These are phyloP conservation scores for Helicoverpa assulta DNA, from an alignment of 2,888 invertebrate species.

Conservation along the genomic window DNA sequence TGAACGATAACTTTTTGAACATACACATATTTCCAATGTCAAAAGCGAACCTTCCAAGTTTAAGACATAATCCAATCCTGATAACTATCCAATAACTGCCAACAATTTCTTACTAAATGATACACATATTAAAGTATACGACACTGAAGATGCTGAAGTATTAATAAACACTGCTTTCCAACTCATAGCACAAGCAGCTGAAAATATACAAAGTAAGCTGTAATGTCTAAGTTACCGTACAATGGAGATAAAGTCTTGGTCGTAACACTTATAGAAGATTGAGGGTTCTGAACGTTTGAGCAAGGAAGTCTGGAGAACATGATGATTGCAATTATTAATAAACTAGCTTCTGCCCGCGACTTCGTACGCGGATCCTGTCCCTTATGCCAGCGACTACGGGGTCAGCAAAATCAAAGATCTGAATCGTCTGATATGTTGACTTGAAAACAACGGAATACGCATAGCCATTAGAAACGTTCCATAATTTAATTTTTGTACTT, in stretches of 20 bases:
- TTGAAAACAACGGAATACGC: no score
- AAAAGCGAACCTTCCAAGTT: not conserved
- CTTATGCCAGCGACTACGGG: no score
- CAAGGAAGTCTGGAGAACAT: not conserved
- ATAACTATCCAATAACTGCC: not conserved
- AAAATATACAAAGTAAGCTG: constrained; percentile 69
- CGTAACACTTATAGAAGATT: not conserved
- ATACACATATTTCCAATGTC: no score
- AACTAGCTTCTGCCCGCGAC: no score
- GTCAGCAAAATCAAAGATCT: no score
- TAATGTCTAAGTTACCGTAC: constrained; percentile 64
- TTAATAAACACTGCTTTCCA: constrained; percentile 65
- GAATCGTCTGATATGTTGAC: no score
- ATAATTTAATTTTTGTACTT: no score
- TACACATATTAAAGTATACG: constrained; percentile 15
- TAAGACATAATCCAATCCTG: not conserved
- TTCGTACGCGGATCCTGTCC: no score
- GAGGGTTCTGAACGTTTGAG: not conserved
- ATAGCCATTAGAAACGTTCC: no score
- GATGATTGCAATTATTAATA: no score
- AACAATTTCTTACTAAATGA: constrained; percentile 13
- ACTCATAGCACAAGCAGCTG: constrained; percentile 64
- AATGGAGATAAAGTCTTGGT: constrained; percentile 48
- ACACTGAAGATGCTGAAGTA: constrained; percentile 49
- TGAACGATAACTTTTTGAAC: no score